Conservation (phyloP, 1,140 invertebrate genomes). For the Drosophila bocqueti region DNA sequence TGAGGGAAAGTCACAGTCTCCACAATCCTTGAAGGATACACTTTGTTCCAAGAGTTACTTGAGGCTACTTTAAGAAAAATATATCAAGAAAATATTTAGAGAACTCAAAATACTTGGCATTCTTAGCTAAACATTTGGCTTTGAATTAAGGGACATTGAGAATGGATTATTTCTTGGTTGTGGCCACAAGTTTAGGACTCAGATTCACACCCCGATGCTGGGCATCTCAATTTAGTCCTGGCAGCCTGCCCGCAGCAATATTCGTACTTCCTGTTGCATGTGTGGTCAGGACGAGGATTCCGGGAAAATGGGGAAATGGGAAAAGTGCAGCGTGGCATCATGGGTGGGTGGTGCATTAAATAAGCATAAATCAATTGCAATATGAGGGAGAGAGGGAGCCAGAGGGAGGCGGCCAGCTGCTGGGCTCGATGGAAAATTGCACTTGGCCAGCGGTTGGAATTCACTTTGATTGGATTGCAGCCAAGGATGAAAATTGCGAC, state of each 20-base stretch:
- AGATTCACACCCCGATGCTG: background rate
- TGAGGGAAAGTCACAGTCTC: no score
- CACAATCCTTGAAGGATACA: no score
- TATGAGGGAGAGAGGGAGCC: background rate
- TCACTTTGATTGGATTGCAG: slow-evolving; percentile 33
- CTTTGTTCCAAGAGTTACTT: no score
- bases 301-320: slow-evolving; percentile 1
- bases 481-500: slow-evolving; percentile 30
- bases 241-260: slow-evolving; percentile 37
- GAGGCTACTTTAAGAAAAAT: no score
- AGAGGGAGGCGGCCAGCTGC: background rate
- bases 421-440: slow-evolving; percentile 27
- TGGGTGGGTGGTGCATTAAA: slow-evolving; percentile 35
- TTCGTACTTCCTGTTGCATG: slow-evolving; percentile 41
- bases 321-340: slow-evolving; percentile 1
- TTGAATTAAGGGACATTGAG: background rate
- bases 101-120: background rate
- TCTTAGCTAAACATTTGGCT: no score
- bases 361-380: slow-evolving; percentile 65
- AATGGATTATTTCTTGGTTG: background rate
- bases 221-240: slow-evolving; percentile 24
- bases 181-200: background rate
- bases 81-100: background rate
- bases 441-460: slow-evolving; percentile 29
- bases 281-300: slow-evolving; percentile 13